These are phyloP conservation scores for Lumbricus terrestris DNA, from an alignment of 2,888 invertebrate species.

Conservation along the genomic window DNA sequence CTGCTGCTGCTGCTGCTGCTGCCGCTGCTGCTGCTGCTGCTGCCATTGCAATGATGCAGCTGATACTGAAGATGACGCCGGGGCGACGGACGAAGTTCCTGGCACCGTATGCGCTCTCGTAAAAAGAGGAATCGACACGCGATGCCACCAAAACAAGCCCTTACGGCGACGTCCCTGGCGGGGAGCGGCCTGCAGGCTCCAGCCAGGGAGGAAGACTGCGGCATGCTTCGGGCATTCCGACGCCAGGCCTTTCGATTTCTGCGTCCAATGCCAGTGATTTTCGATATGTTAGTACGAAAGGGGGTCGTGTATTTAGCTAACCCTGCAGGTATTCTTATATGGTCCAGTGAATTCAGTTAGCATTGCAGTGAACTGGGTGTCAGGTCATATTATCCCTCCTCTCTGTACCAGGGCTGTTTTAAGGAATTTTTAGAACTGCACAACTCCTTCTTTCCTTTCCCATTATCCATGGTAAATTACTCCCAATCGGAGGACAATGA, in stretches of 20 bases:
- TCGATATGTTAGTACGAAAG: not conserved
- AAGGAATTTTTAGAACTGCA: too few species aligned
- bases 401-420: not conserved
- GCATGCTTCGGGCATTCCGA: not conserved
- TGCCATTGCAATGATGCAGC: not conserved
- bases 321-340: not conserved
- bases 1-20: constrained; percentile 9
- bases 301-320: not conserved
- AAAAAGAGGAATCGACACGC: not conserved
- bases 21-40: constrained; percentile 9
- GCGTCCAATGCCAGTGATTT: not conserved
- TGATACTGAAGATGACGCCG: not conserved
- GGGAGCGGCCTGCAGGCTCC: not conserved
- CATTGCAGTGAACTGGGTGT: not conserved
- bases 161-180: not conserved
- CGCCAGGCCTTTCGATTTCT: not conserved
- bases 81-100: not conserved
- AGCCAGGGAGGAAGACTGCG: too few species aligned
- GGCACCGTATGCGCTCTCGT: not conserved
- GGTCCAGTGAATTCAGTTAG: not conserved
- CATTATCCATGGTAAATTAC: too few species aligned
- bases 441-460: too few species aligned
- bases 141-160: not conserved
- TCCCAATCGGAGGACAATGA: too few species aligned
- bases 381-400: too few species aligned